A percentile compares a stretch with the other conserved stretches of the same genome.
Evolutionary conservation across 2,797 vertebrate species (phyloP).

Genomic region (Cirrhinus molitorella): DNA sequence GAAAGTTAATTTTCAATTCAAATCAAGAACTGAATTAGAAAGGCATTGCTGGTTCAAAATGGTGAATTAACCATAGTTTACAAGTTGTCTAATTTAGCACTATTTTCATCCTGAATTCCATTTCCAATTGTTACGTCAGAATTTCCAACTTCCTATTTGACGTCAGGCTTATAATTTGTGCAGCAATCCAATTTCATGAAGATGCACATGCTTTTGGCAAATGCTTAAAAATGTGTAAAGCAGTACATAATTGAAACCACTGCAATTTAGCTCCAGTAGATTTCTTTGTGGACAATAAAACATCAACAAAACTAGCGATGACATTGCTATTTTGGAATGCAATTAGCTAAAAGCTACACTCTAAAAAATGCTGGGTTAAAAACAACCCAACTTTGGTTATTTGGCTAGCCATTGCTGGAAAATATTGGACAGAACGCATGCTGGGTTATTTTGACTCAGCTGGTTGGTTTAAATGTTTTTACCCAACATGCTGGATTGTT

Average conservation of each 20-base stretch:
- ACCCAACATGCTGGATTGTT: too few species aligned
- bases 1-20: too few species aligned
- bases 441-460: too few species aligned
- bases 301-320: not conserved
- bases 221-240: not conserved
- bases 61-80: too few species aligned
- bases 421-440: too few species aligned
- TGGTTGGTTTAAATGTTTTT: too few species aligned
- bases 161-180: not conserved
- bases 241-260: not conserved
- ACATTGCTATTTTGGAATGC: not conserved
- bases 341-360: too few species aligned
- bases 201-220: not conserved
- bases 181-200: not conserved
- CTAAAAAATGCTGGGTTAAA: too few species aligned
- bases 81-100: not conserved
- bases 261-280: not conserved
- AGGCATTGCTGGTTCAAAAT: too few species aligned
- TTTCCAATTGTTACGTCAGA: not conserved
- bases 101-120: not conserved
- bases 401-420: too few species aligned
- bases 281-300: not conserved
- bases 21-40: too few species aligned
- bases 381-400: too few species aligned
- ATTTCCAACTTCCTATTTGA: not conserved